Percentiles rank a stretch among this genome's conserved stretches.
Conservation (phyloP, 1,140 invertebrate species). For the Anthonomus grandis region DNA sequence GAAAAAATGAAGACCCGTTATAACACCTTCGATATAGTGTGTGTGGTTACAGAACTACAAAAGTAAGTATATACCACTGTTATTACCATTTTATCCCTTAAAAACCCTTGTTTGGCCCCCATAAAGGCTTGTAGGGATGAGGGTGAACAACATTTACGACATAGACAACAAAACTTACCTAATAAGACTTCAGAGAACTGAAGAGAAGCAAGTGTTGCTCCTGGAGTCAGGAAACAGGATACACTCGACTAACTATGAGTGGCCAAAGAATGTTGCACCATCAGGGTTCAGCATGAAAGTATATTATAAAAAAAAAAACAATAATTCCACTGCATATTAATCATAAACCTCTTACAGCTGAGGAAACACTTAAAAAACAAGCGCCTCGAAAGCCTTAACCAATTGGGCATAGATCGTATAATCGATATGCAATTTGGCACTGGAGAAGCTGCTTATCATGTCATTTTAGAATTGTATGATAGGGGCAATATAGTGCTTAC, state of each 20-base stretch:
- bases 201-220: constrained; percentile 83
- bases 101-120: too few relatives aligned
- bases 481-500: constrained; percentile 95
- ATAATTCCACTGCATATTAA: not conserved
- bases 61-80: constrained; percentile 67
- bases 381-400: constrained; percentile 80
- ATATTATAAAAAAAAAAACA: not conserved
- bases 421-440: constrained; percentile 93
- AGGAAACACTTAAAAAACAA: constrained; percentile 97
- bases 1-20: constrained; percentile 83
- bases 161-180: constrained; percentile 96
- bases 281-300: constrained; percentile 98
- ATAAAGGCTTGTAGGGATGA: constrained; percentile 86
- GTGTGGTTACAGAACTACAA: constrained; percentile 79
- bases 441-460: constrained; percentile 90
- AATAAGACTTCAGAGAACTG: constrained; percentile 77
- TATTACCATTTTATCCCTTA: too few relatives aligned
- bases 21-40: constrained; percentile 87
- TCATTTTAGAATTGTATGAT: constrained; percentile 96
- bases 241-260: constrained; percentile 94
- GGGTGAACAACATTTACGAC: constrained; percentile 97
- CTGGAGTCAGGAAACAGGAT: constrained; percentile 93
- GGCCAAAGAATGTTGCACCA: constrained; percentile 95
- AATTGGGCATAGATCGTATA: constrained; percentile 85
- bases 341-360: constrained; percentile 59